Evolutionary conservation across 2,113 vertebrate genomes (phyloP), one percentile per base, ranked within the genome.

Genomic region (Aepyceros melampus): DNA sequence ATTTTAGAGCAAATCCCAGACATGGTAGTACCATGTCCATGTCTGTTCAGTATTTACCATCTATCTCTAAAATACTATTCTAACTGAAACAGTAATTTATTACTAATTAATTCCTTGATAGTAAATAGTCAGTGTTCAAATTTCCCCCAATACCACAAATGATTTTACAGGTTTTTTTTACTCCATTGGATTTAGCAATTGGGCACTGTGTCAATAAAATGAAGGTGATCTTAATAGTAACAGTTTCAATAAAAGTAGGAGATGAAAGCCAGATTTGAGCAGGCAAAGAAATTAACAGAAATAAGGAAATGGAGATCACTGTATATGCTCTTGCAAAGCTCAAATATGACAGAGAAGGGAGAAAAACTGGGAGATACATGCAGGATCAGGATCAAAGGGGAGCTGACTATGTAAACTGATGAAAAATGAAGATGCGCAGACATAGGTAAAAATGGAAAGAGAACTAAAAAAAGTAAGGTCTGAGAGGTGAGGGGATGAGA

Each of bases 211-310:
- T 84, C 64, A 88, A 23, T 92, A 96, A 88, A 90, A 78, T 84
- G 81, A 94, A 89, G 33, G 19, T 89, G 43, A 33, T 12, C 74
- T 89, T 84, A 43, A 74, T 21, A 91, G 5, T n/a, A 79, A 81
- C 21, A 29, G 25, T 60, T 79, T 91, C 36, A 89, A 9, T 36
- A 92, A 5, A 95, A 89, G 5, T 1, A 67, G 5, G 40, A 91
- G 33, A 71, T 55, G 11, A 89, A 82, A 87, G 84, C 51, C 56
- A 94, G 17, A 83, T 0, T 15, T 31, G 8, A 82, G 60, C 23
- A 86, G 29, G 8, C 49, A 45, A 82, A 71, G 23, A 95, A 92
- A 92, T 89, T 6, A 96, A n/a, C 53, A 92, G 51, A 88, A 97
- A 92, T 92, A 74, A 55, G 19, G 36, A 85, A 85, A 95, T 45